These are phyloP conservation scores for Montipora capricornis DNA, from an alignment of 64 coral and sea anemone genomes.

Conservation along the genomic window DNA sequence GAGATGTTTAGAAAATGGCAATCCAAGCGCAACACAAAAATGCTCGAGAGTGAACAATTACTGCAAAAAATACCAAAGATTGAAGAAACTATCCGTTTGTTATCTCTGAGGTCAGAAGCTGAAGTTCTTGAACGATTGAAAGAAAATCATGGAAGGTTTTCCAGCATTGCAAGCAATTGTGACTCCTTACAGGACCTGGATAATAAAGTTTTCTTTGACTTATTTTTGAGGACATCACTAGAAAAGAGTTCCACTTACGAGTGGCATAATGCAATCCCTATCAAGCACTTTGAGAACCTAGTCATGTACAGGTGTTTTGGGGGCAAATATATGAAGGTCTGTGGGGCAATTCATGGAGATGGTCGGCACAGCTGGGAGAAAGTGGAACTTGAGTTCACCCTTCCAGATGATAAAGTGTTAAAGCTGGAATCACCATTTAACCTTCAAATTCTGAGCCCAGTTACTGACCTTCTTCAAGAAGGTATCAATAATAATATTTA, in stretches of 20 bases:
- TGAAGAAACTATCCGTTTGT: background rate
- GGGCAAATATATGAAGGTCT: conserved; percentile 21
- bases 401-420: conserved; percentile 39
- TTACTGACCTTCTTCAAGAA: conserved; percentile 46
- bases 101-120: conserved; percentile 44
- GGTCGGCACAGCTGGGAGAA: background rate
- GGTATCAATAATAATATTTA: background rate
- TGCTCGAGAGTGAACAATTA: too few relatives aligned
- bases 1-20: background rate
- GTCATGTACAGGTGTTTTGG: conserved; percentile 15
- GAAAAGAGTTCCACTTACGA: conserved; percentile 11
- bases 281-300: conserved; percentile 21
- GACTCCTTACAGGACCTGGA: background rate
- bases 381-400: conserved; percentile 27
- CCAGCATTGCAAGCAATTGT: background rate
- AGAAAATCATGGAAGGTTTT: background rate
- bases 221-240: conserved; percentile 48
- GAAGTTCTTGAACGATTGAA: conserved; percentile 6
- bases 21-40: too few relatives aligned
- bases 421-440: conserved; percentile 8
- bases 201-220: conserved; percentile 1
- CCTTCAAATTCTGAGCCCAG: background rate
- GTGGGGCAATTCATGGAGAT: conserved; percentile 1
- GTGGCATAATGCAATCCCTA: conserved; percentile 8
- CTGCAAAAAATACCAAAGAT: background rate